phyloP scores from a whole-genome alignment of 1,140 invertebrate genomes.

The Mizuhopecten yessoensis region DNA sequence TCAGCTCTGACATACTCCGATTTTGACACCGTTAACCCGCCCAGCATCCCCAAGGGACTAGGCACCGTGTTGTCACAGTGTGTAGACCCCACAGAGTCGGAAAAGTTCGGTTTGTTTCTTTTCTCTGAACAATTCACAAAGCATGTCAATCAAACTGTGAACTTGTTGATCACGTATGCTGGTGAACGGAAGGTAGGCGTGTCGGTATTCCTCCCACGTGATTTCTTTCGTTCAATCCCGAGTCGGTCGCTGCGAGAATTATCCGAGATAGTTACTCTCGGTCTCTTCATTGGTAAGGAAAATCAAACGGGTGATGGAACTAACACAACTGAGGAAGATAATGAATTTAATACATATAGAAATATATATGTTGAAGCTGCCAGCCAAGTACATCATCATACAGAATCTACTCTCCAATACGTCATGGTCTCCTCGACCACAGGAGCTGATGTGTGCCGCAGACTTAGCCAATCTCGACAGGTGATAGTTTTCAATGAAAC shows the following conservation, averaged over 20 bases:
- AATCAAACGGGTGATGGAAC: not conserved
- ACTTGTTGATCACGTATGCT: constrained; percentile 29
- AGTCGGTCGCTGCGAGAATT: not conserved
- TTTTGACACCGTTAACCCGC: constrained; percentile 56
- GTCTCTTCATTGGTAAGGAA: not conserved
- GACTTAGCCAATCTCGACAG: not conserved
- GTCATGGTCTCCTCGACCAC: not conserved
- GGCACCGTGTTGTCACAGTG: constrained; percentile 49
- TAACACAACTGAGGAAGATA: not conserved
- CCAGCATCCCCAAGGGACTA: not conserved
- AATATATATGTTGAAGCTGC: not conserved
- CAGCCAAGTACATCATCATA: not conserved
- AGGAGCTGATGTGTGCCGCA: not conserved
- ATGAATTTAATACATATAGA: not conserved
- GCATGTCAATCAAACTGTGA: constrained; percentile 42
- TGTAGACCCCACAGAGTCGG: constrained; percentile 40
- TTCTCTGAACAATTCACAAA: constrained; percentile 42
- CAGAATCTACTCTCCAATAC: not conserved
- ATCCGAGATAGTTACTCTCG: not conserved
- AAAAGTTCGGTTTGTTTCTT: constrained; percentile 55
- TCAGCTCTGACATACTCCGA: constrained; percentile 60
- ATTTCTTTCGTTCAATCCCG: not conserved
- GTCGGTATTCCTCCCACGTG: constrained; percentile 56
- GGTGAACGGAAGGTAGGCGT: constrained; percentile 40
- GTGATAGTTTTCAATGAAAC: constrained; percentile 7